These are phyloP conservation scores for Balanococcus diminutus DNA, from an alignment of 2,888 invertebrate genomes.

Conservation along the genomic window DNA sequence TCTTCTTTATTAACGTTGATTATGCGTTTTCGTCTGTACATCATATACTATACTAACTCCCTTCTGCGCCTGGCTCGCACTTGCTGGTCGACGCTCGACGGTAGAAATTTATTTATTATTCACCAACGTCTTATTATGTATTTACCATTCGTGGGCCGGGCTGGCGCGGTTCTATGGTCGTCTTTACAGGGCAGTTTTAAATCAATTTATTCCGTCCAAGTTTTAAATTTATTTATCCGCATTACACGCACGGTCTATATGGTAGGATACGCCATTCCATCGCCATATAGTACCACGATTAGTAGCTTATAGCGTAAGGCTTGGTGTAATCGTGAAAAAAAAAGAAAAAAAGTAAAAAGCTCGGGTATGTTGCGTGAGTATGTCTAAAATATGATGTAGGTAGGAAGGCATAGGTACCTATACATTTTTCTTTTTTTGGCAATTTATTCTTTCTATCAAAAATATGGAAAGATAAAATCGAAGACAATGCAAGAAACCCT, in stretches of 20 bases:
- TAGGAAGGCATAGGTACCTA: neutral
- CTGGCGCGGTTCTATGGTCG: neutral
- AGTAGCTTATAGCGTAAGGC: neutral
- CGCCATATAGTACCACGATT: neutral
- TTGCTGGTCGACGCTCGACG: neutral
- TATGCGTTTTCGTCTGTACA: constrained; percentile 31
- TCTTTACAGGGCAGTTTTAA: constrained; percentile 43
- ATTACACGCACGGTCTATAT: constrained; percentile 40
- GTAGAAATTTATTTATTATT: constrained; percentile 45
- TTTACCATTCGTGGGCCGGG: constrained; percentile 46
- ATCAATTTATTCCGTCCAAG: constrained; percentile 52
- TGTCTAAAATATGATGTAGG: neutral
- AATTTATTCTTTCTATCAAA: too few species aligned
- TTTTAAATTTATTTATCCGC: constrained; percentile 55
- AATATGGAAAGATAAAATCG: too few species aligned
- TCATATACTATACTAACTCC: neutral
- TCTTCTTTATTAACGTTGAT: constrained; percentile 49
- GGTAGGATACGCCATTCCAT: neutral
- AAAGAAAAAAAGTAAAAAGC: too few species aligned
- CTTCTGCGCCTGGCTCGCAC: neutral
- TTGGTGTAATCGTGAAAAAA: neutral
- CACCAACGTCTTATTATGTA: constrained; percentile 49
- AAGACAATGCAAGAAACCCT: too few species aligned
- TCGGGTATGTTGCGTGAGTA: neutral
- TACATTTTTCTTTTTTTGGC: too few species aligned